phyloP scores from a whole-genome alignment of 2,888 invertebrate species.

The Philonicus albiceps region DNA sequence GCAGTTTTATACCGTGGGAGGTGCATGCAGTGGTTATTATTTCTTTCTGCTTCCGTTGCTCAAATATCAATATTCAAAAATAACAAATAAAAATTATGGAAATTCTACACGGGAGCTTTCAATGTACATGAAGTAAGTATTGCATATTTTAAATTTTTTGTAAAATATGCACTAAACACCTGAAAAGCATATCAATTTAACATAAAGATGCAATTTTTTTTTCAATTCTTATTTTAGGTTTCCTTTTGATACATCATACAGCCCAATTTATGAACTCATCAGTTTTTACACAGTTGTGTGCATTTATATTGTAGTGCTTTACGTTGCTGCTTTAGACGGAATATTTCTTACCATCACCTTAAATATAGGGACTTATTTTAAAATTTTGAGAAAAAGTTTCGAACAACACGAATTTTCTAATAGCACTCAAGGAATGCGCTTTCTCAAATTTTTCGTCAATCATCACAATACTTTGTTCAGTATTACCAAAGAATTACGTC shows the following conservation, averaged over 20 bases:
- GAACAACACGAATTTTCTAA: neutral
- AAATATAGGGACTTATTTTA: neutral
- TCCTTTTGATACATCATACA: neutral
- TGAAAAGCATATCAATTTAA: no score
- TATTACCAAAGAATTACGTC: neutral
- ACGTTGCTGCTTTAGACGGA: neutral
- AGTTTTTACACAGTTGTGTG: neutral
- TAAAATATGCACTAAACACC: no score
- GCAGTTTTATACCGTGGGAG: neutral
- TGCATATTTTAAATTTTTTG: neutral
- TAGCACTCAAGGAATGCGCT: neutral
- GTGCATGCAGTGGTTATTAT: neutral
- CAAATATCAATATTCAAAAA: neutral
- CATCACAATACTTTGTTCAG: neutral
- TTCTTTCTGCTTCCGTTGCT: neutral
- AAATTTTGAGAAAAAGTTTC: neutral
- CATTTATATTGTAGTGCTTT: neutral
- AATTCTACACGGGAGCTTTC: neutral
- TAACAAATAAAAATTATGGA: neutral
- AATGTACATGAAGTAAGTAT: slow-evolving; percentile 16
- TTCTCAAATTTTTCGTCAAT: neutral
- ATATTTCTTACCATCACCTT: neutral
- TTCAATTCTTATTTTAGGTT: neutral
- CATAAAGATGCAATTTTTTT: neutral
- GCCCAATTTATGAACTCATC: neutral